Evolutionary conservation across 2,113 vertebrate genomes (phyloP).

Genomic region (Clarias gariepinus): DNA sequence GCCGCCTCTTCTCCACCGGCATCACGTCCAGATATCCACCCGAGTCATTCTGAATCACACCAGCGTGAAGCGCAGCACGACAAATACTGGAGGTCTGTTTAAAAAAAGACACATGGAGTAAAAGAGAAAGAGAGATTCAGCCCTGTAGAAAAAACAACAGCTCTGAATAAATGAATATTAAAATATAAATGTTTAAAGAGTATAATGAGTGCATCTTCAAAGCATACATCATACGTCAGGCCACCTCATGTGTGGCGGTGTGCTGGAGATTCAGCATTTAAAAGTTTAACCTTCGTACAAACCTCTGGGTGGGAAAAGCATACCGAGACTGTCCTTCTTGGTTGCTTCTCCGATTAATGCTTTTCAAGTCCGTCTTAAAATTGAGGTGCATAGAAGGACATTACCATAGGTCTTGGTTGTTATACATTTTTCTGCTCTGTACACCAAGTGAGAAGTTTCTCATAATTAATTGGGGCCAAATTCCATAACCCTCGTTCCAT

Average conservation of each 20-base stretch:
- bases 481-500: too few species aligned
- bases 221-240: background rate
- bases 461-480: too few species aligned
- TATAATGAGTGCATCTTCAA: background rate
- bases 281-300: background rate
- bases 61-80: conserved; percentile 88
- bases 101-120: background rate
- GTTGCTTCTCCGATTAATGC: background rate
- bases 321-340: background rate
- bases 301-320: background rate
- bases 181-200: too few species aligned
- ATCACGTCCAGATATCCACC: conserved; percentile 95
- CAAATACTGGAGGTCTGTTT: conserved; percentile 92
- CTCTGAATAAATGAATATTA: background rate
- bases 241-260: background rate
- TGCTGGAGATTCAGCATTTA: background rate
- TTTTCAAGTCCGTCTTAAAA: too few species aligned
- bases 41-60: conserved; percentile 83
- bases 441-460: too few species aligned
- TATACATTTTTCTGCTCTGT: too few species aligned
- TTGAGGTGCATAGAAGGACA: too few species aligned
- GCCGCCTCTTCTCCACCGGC: conserved; percentile 87
- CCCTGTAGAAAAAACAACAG: background rate
- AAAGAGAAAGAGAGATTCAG: background rate
- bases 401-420: too few species aligned